Evolutionary conservation across 2,888 invertebrate species (phyloP).

Genomic region (Geophilus truncorum): DNA sequence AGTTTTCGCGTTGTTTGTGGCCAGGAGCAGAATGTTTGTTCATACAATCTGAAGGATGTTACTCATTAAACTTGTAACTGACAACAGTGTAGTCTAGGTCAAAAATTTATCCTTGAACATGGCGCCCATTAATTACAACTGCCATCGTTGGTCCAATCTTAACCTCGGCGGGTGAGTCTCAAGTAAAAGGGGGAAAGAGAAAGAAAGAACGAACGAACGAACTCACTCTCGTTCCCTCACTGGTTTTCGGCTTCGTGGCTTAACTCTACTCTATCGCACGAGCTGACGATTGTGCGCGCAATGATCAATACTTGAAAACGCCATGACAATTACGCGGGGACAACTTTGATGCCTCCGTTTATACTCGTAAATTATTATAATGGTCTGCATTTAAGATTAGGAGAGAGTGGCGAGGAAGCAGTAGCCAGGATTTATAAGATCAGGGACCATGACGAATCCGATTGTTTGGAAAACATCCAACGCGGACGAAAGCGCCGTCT

Average conservation of each 20-base stretch:
- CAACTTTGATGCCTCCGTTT: slow-evolving; percentile 27
- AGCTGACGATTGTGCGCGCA: slow-evolving; percentile 15
- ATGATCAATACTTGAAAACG: slow-evolving; percentile 33
- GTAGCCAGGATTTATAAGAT: slow-evolving; percentile 34
- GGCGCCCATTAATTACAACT: slow-evolving; percentile 8
- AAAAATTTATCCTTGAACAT: slow-evolving; percentile 25
- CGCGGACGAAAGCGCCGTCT: slow-evolving; percentile 19
- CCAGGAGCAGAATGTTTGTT: slow-evolving; percentile 3
- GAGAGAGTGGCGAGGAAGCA: slow-evolving; percentile 22
- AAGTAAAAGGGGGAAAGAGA: not conserved
- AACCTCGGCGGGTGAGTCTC: not conserved
- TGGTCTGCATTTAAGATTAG: slow-evolving; percentile 34
- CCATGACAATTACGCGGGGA: slow-evolving; percentile 34
- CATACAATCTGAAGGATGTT: slow-evolving; percentile 23
- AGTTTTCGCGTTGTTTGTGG: slow-evolving; percentile 16
- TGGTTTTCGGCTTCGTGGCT: no score
- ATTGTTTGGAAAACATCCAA: slow-evolving; percentile 35
- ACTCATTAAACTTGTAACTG: slow-evolving; percentile 25
- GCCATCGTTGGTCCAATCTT: not conserved
- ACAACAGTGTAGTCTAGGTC: slow-evolving; percentile 25
- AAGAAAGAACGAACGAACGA: not conserved
- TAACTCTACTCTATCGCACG: no score
- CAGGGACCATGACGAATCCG: slow-evolving; percentile 34
- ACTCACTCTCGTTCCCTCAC: not conserved
- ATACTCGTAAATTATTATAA: slow-evolving; percentile 33